Percentiles rank a stretch among this genome's conserved stretches.
These are phyloP conservation scores for Physella acuta DNA, from an alignment of 1,140 invertebrate genomes.

Conservation along the genomic window DNA sequence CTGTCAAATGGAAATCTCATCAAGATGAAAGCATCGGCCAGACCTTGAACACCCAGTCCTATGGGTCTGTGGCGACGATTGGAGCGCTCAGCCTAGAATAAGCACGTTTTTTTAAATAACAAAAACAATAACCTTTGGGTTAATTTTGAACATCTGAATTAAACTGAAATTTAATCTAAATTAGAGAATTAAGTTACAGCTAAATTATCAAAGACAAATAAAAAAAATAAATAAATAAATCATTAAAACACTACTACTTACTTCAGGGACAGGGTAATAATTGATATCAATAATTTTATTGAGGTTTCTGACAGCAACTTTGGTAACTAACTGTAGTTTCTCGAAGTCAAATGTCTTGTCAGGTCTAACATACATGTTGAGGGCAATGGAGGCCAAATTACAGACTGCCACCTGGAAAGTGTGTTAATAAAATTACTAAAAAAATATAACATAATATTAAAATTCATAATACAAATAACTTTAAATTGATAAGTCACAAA, in stretches of 20 bases:
- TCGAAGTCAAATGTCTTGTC: conserved; percentile 80
- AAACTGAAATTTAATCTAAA: too few species aligned
- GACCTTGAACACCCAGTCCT: conserved; percentile 91
- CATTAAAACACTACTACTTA: conserved; percentile 52
- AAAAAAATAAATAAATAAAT: background rate
- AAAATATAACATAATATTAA: background rate
- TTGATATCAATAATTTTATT: conserved; percentile 98
- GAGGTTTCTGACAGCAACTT: conserved; percentile 87
- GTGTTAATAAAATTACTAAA: conserved; percentile 1
- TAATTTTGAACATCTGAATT: background rate
- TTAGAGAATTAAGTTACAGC: too few species aligned
- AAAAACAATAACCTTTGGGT: background rate
- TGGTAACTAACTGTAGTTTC: conserved; percentile 84
- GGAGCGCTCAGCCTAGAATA: conserved; percentile 69
- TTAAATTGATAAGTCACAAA: too few species aligned
- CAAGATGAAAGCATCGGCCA: conserved; percentile 94
- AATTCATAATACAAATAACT: too few species aligned
- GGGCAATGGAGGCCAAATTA: conserved; percentile 96
- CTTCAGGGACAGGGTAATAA: conserved; percentile 91
- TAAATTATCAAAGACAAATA: background rate
- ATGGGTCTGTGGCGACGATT: conserved; percentile 94
- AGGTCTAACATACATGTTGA: conserved; percentile 89
- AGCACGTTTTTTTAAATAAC: background rate
- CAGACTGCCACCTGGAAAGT: conserved; percentile 82
- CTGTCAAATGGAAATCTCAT: conserved; percentile 85